phyloP scores from a whole-genome alignment of 2,888 invertebrate genomes.

The Theretra japonica region DNA sequence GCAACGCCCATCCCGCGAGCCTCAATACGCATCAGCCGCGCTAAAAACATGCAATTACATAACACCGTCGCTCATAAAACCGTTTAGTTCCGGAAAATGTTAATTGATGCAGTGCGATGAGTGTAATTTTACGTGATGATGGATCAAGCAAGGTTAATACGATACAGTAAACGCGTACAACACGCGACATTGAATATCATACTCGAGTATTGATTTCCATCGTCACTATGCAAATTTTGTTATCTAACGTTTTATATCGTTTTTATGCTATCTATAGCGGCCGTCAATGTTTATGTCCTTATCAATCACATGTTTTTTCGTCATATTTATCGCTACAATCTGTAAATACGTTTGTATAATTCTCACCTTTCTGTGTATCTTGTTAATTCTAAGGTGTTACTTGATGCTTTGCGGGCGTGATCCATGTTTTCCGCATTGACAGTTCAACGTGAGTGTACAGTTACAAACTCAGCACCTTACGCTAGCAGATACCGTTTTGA shows the following conservation, averaged over 20 bases:
- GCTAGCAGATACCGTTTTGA: slow-evolving; percentile 1
- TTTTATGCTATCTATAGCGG: background rate
- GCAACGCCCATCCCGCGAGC: slow-evolving; percentile 40
- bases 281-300: background rate
- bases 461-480: background rate
- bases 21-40: slow-evolving; percentile 28
- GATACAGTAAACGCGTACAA: slow-evolving; percentile 44
- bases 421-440: slow-evolving; percentile 20
- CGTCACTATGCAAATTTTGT: slow-evolving; percentile 40
- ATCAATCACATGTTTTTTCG: slow-evolving; percentile 25
- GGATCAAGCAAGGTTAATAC: slow-evolving; percentile 37
- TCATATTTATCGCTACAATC: background rate
- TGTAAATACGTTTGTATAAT: background rate
- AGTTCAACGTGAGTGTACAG: slow-evolving; percentile 10
- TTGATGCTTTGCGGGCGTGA: slow-evolving; percentile 12
- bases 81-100: slow-evolving; percentile 41
- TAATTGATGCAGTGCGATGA: slow-evolving; percentile 40
- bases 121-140: slow-evolving; percentile 33
- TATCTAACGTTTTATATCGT: slow-evolving; percentile 13
- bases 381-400: background rate
- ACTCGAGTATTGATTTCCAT: slow-evolving; percentile 63
- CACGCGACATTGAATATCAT: slow-evolving; percentile 57
- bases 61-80: slow-evolving; percentile 39
- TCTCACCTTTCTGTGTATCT: background rate
- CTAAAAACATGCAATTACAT: slow-evolving; percentile 40